Evolutionary conservation across 2,113 vertebrate species (phyloP), one percentile per base, ranked within the genome.

Genomic region (Elephantulus edwardii): DNA sequence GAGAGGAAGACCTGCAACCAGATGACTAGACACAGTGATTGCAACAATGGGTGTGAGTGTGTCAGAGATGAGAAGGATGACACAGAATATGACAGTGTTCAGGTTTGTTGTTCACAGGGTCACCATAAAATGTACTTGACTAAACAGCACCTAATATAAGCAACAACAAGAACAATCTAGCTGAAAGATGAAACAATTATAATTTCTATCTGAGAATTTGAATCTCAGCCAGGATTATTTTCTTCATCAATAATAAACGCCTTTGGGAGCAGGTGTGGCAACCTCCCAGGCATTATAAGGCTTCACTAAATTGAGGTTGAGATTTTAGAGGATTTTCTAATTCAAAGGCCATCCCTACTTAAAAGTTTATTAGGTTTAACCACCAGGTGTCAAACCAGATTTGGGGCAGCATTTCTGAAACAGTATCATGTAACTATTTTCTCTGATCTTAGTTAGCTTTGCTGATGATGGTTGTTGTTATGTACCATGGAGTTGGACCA

Each of bases 131-230:
- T n/a, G n/a, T n/a, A n/a, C n/a, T n/a, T n/a, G n/a, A n/a, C n/a
- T n/a, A n/a, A n/a, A n/a, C n/a, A n/a, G n/a, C n/a, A n/a, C n/a
- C n/a, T n/a, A n/a, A n/a, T n/a, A n/a, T n/a, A n/a, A n/a, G n/a
- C n/a, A n/a, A n/a, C n/a, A n/a, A n/a, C n/a, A n/a, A n/a, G n/a
- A n/a, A 3, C 86, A 85, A 70, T 76, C 62, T 40, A 71, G 19
- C 4, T 83, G 46, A 66, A 54, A 64, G 42, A 40, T 68, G n/a
- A 76, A 58, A 70, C 4, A 28, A 68, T 79, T 78, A 46, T 22
- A 62, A 74, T 88, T 74, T 92, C 28, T 33, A 48, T 76, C 48
- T 50, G 60, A 71, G 62, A 91, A 8, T n/a, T 64, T 90, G 35
- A 72, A 72, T 76, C 30, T 44, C 35, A 78, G 8, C 8, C 56